Base-by-base conservation (phyloP, 2,888 invertebrate species). In the Protonemura montana region DNA sequence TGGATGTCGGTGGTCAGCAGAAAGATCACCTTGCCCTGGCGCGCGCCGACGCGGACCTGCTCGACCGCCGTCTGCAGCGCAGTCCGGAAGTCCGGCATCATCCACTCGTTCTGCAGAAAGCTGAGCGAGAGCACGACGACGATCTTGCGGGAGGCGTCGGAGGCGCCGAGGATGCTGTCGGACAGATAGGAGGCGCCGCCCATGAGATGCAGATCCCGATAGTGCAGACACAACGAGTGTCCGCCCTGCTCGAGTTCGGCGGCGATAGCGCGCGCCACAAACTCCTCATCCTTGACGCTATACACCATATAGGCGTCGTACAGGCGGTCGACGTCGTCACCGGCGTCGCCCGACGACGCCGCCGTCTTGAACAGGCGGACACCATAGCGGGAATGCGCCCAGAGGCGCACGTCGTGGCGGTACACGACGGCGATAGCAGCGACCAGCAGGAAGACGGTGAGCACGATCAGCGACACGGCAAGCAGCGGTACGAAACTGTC, bases 271-370 rank as follows among this genome's bases (percentile, higher is more conserved):
- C 95, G 91, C 92, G 94, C 91, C 91, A 95, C 93, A 93, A 95
- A 93, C 92, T 95, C 91, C 93, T 96, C 93, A 90, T 97, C 97
- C 89, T 95, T 94, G 89, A 95, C 94, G 91, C 96, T 96, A 92
- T 97, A 98, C 88, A 97, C 95, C 90, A 98, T 94, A 92, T 97
- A 98, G 87, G 97, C 97, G 91, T 98, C 94, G 93, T 96, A 94
- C 89, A 94, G 91, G 90, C 94, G 92, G 92, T 94, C 91, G 91
- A 91, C 87, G 92, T 92, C 89, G 92, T 93, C 91, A 85, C 87
- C 88, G 27, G 86, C 85, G 30, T 89, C 89, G 16, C 86, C 87
- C 10, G 87, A 80, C 0, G 88, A 87, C 28, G 88, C 88, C 35
- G 88, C 87, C 92, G 94, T 88, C 83, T 87, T 86, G 76, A 92